These are phyloP conservation scores for Shinisaurus crocodilurus DNA, from an alignment of 2,113 vertebrate species.

Conservation along the genomic window DNA sequence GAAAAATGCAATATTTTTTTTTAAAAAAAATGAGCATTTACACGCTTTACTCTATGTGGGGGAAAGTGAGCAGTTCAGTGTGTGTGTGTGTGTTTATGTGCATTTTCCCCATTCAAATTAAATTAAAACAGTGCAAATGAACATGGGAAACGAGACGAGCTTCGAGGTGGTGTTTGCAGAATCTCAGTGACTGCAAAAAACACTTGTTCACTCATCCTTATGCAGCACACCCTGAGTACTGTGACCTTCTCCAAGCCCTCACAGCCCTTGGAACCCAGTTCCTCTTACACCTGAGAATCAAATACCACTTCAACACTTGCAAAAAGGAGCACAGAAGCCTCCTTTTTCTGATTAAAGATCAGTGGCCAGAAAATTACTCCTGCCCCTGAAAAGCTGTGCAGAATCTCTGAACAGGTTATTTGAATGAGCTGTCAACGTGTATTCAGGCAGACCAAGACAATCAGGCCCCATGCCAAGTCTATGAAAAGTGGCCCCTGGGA, in stretches of 20 bases:
- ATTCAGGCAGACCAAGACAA: background rate
- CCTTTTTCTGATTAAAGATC: background rate
- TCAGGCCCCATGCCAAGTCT: background rate
- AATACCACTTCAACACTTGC: background rate
- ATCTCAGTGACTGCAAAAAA: too few relatives aligned
- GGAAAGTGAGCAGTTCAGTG: too few relatives aligned
- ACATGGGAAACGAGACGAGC: too few relatives aligned
- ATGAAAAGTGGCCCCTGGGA: constrained; percentile 6
- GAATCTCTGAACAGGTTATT: background rate
- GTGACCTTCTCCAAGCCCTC: background rate
- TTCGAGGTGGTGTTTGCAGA: too few relatives aligned
- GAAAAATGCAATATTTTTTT: too few relatives aligned
- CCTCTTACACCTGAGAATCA: background rate
- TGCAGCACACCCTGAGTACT: background rate
- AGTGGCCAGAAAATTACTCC: background rate
- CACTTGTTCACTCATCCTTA: too few relatives aligned
- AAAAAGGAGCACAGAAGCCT: background rate
- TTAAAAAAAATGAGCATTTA: too few relatives aligned
- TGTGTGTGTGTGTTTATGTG: too few relatives aligned
- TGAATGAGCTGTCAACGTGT: background rate
- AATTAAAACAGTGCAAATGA: too few relatives aligned
- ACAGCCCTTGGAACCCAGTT: background rate
- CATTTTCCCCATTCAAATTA: too few relatives aligned
- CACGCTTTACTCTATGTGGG: too few relatives aligned
- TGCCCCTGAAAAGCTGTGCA: background rate